Percentiles rank a stretch among this genome's conserved stretches.
Evolutionary conservation across 2,888 invertebrate species (phyloP).

Genomic region (Antitype chi): DNA sequence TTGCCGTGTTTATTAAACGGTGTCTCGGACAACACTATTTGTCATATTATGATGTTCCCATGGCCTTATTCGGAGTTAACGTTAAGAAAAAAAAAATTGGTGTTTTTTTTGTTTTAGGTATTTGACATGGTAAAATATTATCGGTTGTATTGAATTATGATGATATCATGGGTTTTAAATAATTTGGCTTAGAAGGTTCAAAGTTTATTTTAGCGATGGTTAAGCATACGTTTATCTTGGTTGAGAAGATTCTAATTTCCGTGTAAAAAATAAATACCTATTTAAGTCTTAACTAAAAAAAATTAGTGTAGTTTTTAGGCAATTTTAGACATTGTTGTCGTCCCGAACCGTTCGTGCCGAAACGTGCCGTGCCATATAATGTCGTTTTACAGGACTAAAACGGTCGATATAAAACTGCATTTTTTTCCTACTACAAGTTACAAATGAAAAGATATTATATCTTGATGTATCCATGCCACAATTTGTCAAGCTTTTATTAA

Average conservation of each 20-base stretch:
- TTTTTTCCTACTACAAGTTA: not conserved
- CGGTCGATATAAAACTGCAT: not conserved
- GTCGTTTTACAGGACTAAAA: too few species aligned
- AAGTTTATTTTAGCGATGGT: constrained; percentile 1
- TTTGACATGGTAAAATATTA: not conserved
- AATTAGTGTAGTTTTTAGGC: too few species aligned
- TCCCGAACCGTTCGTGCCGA: too few species aligned
- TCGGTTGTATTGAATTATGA: not conserved
- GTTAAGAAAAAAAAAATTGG: constrained; percentile 21
- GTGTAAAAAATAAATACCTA: not conserved
- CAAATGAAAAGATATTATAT: too few species aligned
- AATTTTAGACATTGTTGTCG: too few species aligned
- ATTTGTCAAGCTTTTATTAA: not conserved
- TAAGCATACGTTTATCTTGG: not conserved
- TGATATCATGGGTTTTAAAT: constrained; percentile 6
- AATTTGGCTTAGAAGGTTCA: constrained; percentile 2
- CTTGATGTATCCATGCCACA: not conserved
- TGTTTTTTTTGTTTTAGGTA: not conserved
- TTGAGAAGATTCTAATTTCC: not conserved
- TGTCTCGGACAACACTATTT: constrained; percentile 80
- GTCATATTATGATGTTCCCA: constrained; percentile 81
- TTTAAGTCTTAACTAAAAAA: not conserved
- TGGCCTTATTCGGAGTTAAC: constrained; percentile 74
- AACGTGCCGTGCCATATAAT: too few species aligned
- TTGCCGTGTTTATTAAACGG: constrained; percentile 83